These are phyloP conservation scores for Aporophyla lueneburgensis DNA, from an alignment of 2,888 invertebrate species.

Conservation along the genomic window DNA sequence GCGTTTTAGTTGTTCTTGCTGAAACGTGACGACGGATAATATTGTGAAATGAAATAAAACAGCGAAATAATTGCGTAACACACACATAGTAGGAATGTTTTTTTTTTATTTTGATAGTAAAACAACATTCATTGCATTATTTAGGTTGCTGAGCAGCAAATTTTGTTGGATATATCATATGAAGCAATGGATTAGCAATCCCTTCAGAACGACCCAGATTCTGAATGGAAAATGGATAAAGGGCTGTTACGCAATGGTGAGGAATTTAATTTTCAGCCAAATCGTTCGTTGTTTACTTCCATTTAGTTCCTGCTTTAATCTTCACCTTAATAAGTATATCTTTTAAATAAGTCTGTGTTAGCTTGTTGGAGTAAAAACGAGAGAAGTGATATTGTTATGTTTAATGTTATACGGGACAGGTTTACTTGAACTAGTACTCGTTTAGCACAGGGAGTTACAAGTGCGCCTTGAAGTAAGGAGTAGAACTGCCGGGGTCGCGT, in stretches of 20 bases:
- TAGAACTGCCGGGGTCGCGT: no score
- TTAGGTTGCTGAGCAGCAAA: no score
- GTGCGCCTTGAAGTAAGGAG: background rate
- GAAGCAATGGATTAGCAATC: no score
- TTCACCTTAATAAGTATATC: slow-evolving; percentile 17
- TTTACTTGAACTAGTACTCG: slow-evolving; percentile 11
- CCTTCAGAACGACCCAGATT: no score
- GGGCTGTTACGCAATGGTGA: no score
- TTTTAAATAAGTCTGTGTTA: slow-evolving; percentile 45
- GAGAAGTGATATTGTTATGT: slow-evolving; percentile 24
- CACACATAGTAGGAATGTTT: no score
- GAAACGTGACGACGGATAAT: background rate
- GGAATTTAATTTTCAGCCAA: background rate
- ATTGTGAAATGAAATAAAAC: no score
- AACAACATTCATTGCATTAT: no score
- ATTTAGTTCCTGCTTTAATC: slow-evolving; percentile 6
- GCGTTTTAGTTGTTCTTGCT: background rate
- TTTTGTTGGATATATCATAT: no score
- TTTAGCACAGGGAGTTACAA: slow-evolving; percentile 7
- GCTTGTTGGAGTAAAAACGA: slow-evolving; percentile 10
- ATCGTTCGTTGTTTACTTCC: slow-evolving; percentile 44
- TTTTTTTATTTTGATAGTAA: no score
- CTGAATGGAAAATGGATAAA: no score
- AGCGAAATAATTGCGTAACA: no score
- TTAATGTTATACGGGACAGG: slow-evolving; percentile 12